phyloP scores from a whole-genome alignment of 2,888 invertebrate genomes.

The Andrena minutula region DNA sequence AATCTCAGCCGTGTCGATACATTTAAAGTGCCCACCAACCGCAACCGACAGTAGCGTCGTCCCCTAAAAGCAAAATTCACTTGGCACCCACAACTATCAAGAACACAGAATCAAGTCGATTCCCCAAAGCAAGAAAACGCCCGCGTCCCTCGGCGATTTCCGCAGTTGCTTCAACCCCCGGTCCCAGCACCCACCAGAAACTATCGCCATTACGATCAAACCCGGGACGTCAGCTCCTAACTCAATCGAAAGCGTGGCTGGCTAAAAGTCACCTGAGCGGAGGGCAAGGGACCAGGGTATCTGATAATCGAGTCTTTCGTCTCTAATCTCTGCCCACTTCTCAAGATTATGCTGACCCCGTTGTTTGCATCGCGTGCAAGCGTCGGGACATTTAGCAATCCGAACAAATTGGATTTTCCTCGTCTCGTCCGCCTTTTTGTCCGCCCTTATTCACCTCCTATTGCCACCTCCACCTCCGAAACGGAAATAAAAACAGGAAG shows the following conservation, averaged over 20 bases:
- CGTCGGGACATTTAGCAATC: conserved; percentile 58
- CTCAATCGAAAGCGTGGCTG: conserved; percentile 18
- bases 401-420: conserved; percentile 63
- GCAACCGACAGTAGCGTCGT: no score
- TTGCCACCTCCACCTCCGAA: background rate
- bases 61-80: no score
- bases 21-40: no score
- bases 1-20: no score
- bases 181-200: conserved; percentile 9
- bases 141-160: conserved; percentile 1
- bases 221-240: conserved; percentile 10
- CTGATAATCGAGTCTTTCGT: conserved; percentile 56
- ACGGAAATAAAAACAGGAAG: conserved; percentile 1
- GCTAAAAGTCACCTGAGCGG: conserved; percentile 31
- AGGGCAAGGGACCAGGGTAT: conserved; percentile 6
- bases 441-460: background rate
- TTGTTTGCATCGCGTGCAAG: conserved; percentile 60
- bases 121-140: background rate
- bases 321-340: conserved; percentile 57
- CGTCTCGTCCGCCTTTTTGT: conserved; percentile 29
- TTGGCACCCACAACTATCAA: background rate
- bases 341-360: conserved; percentile 57
- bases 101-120: background rate
- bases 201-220: conserved; percentile 16
- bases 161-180: background rate